Evolutionary conservation across 2,797 vertebrate species (phyloP).

Genomic region (Sebastolobus alascanus): DNA sequence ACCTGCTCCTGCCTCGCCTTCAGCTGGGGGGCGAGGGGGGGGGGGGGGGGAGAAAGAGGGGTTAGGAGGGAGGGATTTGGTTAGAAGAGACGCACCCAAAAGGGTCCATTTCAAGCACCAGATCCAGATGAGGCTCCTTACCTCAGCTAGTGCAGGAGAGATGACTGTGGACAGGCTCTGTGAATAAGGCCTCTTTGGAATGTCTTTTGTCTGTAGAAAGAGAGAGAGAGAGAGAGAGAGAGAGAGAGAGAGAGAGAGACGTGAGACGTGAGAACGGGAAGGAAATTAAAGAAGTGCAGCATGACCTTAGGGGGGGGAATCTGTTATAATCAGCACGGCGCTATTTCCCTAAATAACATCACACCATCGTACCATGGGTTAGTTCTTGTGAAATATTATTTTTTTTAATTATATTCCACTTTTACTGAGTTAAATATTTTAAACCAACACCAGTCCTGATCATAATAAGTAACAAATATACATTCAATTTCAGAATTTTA

Average conservation of each 20-base stretch:
- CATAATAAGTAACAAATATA: too few relatives aligned
- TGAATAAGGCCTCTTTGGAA: conserved; percentile 94
- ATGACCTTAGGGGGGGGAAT: conserved; percentile 19
- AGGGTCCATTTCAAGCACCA: too few relatives aligned
- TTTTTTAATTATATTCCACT: too few relatives aligned
- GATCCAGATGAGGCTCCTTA: conserved; percentile 71
- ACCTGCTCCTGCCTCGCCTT: conserved; percentile 92
- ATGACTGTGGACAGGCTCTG: conserved; percentile 95
- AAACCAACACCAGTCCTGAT: too few relatives aligned
- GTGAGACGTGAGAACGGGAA: neutral
- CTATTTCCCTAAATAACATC: too few relatives aligned
- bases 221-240: neutral
- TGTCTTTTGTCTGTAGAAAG: conserved; percentile 87
- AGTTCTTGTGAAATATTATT: too few relatives aligned
- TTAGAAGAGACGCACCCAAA: too few relatives aligned
- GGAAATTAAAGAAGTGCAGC: conserved; percentile 8
- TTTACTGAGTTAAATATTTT: too few relatives aligned
- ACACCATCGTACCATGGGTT: too few relatives aligned
- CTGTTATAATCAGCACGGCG: neutral
- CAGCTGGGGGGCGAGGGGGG: too few relatives aligned
- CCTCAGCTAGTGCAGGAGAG: conserved; percentile 95
- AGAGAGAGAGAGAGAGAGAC: too few relatives aligned
- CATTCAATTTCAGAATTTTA: too few relatives aligned
- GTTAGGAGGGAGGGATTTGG: neutral
- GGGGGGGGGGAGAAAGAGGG: neutral